Base-by-base conservation (phyloP, 2,888 invertebrate species). In the Plagodis dolabraria region DNA sequence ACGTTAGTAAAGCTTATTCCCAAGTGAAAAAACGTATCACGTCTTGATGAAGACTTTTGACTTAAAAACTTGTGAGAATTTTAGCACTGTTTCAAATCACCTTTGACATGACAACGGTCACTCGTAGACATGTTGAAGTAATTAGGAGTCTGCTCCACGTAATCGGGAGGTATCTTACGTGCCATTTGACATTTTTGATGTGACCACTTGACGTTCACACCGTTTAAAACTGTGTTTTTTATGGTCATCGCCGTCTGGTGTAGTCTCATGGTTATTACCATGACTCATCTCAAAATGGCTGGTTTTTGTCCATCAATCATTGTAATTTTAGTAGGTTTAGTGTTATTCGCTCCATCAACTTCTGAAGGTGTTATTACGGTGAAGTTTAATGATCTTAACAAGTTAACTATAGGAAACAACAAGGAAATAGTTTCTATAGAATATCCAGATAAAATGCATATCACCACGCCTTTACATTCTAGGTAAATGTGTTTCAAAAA, bases 61-160 rank as follows among this genome's bases (percentile, higher is more conserved):
- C 50, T 60, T 53, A 53, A 62, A 63, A 55, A 58, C 64, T 77
- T 77, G 77, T 87, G 87, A 83, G 87, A 87, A 84, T 75, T 68
- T 70, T 69, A 71, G 8, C 42, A 36, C 8, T 42, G n/a, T 22
- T 73, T 69, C 22, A 61, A 56, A 61, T 65, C 77, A 87, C 87
- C 87, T 89, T 85, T 89, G 88, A 88, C 89, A 79, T 75, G 68
- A 70, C 69, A 67, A 54, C 64, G 62, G 66, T 50, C 67, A 71
- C 43, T 12, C 80, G 74, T 77, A 71, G 75, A 72, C 74, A 68
- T 67, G 69, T 67, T 57, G 66, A 63, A 71, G 82, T 89, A 87
- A 88, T 89, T 89, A 87, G 84, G 77, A 71, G 69, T 66, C 69
- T 66, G 70, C 67, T 79, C 75, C 79, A 77, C 75, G 77, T 76